These are phyloP conservation scores for Trissolcus brochymenae DNA, from an alignment of 2,888 invertebrate genomes.

Conservation along the genomic window DNA sequence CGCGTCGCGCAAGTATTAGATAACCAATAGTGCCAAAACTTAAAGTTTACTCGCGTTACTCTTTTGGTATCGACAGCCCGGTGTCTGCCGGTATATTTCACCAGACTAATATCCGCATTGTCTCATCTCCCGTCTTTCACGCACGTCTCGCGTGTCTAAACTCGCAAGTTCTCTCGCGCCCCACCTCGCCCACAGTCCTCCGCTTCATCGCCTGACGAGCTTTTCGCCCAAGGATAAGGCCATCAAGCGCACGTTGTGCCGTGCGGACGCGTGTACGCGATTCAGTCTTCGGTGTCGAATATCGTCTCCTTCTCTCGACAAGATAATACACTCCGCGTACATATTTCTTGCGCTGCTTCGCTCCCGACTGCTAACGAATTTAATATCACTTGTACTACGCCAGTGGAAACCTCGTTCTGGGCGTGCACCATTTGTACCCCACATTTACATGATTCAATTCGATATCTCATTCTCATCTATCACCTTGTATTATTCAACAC, in stretches of 20 bases:
- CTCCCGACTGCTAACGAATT: slow-evolving; percentile 48
- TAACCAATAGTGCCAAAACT: slow-evolving; percentile 59
- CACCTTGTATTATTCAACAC: not conserved
- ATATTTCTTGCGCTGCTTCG: slow-evolving; percentile 43
- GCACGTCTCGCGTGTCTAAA: slow-evolving; percentile 68
- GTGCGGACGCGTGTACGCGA: slow-evolving; percentile 58
- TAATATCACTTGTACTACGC: slow-evolving; percentile 48
- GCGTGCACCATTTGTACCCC: slow-evolving; percentile 22
- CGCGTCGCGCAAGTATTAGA: slow-evolving; percentile 60
- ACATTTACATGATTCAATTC: slow-evolving; percentile 23
- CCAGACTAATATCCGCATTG: slow-evolving; percentile 72
- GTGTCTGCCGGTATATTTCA: slow-evolving; percentile 68
- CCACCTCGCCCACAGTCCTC: slow-evolving; percentile 56
- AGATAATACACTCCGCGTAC: slow-evolving; percentile 52
- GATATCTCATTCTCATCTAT: not conserved
- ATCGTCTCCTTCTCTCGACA: slow-evolving; percentile 49
- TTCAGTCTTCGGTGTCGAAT: slow-evolving; percentile 55
- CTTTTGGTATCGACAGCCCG: slow-evolving; percentile 71
- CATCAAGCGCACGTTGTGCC: slow-evolving; percentile 73
- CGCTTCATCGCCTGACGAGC: slow-evolving; percentile 59
- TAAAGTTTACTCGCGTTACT: slow-evolving; percentile 69
- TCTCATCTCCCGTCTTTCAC: slow-evolving; percentile 65
- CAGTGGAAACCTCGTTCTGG: slow-evolving; percentile 40
- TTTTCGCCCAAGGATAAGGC: slow-evolving; percentile 71
- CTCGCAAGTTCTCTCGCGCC: slow-evolving; percentile 61